Percentiles rank a stretch among this genome's conserved stretches.
These are phyloP conservation scores for Crax fasciolata DNA, from an alignment of 2,797 vertebrate species.

Conservation along the genomic window DNA sequence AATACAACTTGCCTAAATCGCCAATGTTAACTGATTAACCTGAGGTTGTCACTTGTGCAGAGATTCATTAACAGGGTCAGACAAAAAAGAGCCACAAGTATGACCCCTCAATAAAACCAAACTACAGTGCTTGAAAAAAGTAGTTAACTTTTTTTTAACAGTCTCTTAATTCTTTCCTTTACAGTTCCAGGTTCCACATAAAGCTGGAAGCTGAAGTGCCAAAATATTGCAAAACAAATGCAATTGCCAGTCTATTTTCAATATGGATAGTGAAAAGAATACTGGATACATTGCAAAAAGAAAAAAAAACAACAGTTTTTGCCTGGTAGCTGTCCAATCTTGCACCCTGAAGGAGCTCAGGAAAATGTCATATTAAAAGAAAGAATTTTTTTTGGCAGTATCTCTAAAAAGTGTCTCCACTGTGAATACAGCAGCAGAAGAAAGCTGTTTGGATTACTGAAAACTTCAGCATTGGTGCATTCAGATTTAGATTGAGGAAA, in stretches of 20 bases:
- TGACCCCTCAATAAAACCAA: neutral
- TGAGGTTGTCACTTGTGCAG: neutral
- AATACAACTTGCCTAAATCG: neutral
- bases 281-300: neutral
- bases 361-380: neutral
- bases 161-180: neutral
- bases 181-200: constrained; percentile 17
- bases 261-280: neutral
- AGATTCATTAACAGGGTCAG: neutral
- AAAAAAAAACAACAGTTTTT: constrained; percentile 19
- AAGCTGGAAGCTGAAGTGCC: neutral
- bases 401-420: neutral
- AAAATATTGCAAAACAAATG: constrained; percentile 32
- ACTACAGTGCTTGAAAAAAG: neutral
- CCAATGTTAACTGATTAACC: constrained; percentile 28
- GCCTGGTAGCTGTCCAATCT: neutral
- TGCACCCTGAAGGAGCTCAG: constrained; percentile 14
- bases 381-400: neutral
- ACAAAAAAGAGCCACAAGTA: neutral
- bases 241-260: constrained; percentile 10
- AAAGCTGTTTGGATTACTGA: neutral
- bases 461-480: neutral
- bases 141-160: neutral
- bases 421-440: neutral
- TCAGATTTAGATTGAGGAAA: neutral